Evolutionary conservation across 2,113 vertebrate genomes (phyloP), one percentile per base, ranked within the genome.

Genomic region (Sterrhoptilus dennistouni): DNA sequence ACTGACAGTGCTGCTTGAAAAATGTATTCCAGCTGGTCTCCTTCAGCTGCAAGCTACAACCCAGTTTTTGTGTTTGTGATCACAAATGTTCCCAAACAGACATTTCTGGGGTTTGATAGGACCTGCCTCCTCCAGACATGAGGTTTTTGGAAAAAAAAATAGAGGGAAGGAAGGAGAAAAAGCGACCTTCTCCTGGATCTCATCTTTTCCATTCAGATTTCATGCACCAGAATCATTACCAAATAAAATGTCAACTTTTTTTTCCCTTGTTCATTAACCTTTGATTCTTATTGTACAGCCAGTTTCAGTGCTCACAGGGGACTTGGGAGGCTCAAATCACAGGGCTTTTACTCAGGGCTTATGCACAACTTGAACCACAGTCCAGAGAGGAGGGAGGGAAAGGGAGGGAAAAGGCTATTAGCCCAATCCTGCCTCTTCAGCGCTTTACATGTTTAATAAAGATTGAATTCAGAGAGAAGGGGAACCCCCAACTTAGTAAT

Each of bases 401-500:
- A 78, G 64, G 81, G 81, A 93, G 52, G 52, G 36, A 65, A 84
- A 95, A 89, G 71, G 83, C 88, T 77, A 88, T 96, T 93, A 97
- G 81, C 74, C 93, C 80, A 89, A 91, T 96, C 68, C 75, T 97
- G 91, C 94, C 87, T 96, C 92, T 96, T 96, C 96, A 95, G 93
- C 47, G 1, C 44, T 96, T 97, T 94, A 71, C 87, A 90, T 87
- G 47, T 96, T 97, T 96, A 96, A 96, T 96, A 96, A 97, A 95
- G 93, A 90, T 27, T 84, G 76, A 97, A 96, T 96, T 97, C 68
- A 91, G 96, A 93, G 90, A 88, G 71, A 80, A 13, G 38, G 65
- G 59, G 50, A 93, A 97, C 85, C 95, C 80, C 54, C 92, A 96
- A 96, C 96, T 96, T 97, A 94, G 94, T 95, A 96, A 97, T 97